Base-by-base conservation (phyloP, 2,113 vertebrate genomes). In the Pygoscelis antarcticus region DNA sequence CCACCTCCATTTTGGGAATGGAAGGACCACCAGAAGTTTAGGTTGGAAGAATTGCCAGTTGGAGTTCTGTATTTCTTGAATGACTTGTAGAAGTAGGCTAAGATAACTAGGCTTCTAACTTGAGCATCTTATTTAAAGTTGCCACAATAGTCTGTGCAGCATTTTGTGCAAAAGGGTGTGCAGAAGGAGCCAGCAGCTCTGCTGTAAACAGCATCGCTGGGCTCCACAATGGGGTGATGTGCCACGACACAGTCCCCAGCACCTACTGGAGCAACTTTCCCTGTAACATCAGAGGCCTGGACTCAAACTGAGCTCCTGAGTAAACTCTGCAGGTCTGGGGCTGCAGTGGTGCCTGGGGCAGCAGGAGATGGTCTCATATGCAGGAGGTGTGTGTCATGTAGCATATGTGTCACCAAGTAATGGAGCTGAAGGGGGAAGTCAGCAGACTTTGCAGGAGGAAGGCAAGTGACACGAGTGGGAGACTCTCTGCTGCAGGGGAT, bases 1-100 rank as follows among this genome's bases (percentile, higher is more conserved):
- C 2, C n/a, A 42, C 4, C 3, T 60, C 32, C 22, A 16, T 49
- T 75, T 84, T 19, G 22, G 34, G 54, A 93, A 40, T 13, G 13
- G 20, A 72, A 82, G 44, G 21, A 60, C 21, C 3, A 13, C 23
- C 15, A 60, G 21, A 83, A 46, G 6, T 44, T 82, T 46, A 21
- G 0, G 0, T 3, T 49, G n/a, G 3, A 30, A n/a, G 11, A 84
- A 52, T n/a, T 77, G 3, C 27, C 52, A 47, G 29, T 19, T 62
- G 44, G 13, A 68, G 16, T 71, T 90, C 27, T 77, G 19, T 80
- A 46, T 69, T 74, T 54, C 38, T 69, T n/a, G 26, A 51, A n/a
- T 27, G 13, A 38, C 54, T 77, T 72, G 17, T 14, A 38, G 66
- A 68, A 68, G 26, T 13, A 84, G 65, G 10, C 26, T 51, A 66